These are phyloP conservation scores for Addax nasomaculatus DNA, from an alignment of 2,113 vertebrate species.

Conservation along the genomic window DNA sequence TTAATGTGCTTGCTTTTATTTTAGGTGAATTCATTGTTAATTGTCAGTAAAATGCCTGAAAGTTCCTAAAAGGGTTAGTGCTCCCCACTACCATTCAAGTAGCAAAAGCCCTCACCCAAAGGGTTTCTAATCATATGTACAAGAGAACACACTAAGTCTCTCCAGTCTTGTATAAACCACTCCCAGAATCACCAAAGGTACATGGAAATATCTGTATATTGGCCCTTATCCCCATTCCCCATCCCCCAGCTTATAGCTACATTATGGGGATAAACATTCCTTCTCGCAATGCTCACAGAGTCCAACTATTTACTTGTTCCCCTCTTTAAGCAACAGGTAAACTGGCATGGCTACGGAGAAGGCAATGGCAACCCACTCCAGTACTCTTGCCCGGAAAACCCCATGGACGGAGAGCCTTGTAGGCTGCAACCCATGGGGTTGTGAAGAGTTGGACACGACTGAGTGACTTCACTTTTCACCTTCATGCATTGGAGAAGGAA, in stretches of 20 bases:
- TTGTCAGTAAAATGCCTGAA: neutral
- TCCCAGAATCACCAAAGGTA: neutral
- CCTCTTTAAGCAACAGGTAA: slow-evolving; percentile 15
- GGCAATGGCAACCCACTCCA: too few species aligned
- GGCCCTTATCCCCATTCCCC: neutral
- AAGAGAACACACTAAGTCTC: neutral
- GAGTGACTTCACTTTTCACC: too few species aligned
- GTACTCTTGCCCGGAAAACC: too few species aligned
- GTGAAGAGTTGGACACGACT: too few species aligned
- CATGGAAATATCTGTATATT: neutral
- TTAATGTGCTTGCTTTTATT: neutral
- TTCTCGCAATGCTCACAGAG: neutral
- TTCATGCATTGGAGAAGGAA: too few species aligned
- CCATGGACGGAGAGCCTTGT: too few species aligned
- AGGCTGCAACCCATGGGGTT: too few species aligned
- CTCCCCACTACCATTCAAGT: neutral
- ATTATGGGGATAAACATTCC: neutral
- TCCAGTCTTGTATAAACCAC: neutral
- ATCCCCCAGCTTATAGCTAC: neutral
- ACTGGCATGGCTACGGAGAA: neutral
- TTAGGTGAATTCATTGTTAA: neutral
- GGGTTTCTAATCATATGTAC: neutral
- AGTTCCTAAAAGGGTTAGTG: neutral
- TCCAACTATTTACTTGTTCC: neutral
- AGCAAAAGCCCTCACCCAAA: neutral